Evolutionary conservation across 2,888 invertebrate genomes (phyloP), one percentile per base, ranked within the genome.

Genomic region (Rugalucina vietnamica): DNA sequence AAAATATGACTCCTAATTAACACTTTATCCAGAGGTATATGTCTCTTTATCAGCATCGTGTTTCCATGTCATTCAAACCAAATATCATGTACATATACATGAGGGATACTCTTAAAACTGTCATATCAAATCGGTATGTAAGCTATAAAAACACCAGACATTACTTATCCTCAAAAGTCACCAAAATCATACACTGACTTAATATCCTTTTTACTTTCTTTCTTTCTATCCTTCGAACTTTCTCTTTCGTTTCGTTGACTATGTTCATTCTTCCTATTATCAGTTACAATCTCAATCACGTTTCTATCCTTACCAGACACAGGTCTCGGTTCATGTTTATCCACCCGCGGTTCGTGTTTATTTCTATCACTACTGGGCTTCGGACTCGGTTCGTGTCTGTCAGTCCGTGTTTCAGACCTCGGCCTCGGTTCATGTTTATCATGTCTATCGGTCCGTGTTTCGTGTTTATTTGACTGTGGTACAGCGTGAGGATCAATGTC

Each of bases 181-280:
- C 65, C 65, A 34, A 65, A 65, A 21, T 65, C 65, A 65, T 65
- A 65, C 1, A 65, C 65, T 21, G 65, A 65, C 21, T 65, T 65
- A 34, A 29, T 65, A 34, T 65, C 65, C 29, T 65, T 65, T 34
- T 65, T 65, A 8, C 4, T 49, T 34, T 75, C 75, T 24, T 57
- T 60, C 24, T 50, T 54, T 75, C 60, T 54, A 10, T 75, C 75
- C 32, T 21, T 50, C 74, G 43, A 34, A n/a, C 57, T 75, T 18
- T 75, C 75, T 2, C 74, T 54, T 0, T 14, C 34, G 21, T 27
- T 34, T 36, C 34, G 24, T 10, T 57, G 37, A 39, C 24, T 71
- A 4, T 21, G 36, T 24, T 75, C 75, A 43, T 43, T 34, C 57
- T 57, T 57, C 36, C 18, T 75, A 71, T n/a, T 43, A 1, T 27